A percentile compares a stretch with the other conserved stretches of the same genome.
These are phyloP conservation scores for Clepsis dumicolana DNA, from an alignment of 2,888 invertebrate species.

Conservation along the genomic window DNA sequence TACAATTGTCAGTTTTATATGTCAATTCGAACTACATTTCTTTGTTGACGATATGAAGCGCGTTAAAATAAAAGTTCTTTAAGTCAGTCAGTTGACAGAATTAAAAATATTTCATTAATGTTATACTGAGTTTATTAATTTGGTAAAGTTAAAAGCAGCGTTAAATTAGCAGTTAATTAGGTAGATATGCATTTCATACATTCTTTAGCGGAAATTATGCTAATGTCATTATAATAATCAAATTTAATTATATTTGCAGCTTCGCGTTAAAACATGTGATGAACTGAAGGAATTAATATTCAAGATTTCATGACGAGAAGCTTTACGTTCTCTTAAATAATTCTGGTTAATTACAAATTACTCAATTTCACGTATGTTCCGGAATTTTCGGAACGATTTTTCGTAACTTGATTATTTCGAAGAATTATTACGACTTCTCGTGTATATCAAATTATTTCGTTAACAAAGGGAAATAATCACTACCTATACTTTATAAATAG, in stretches of 20 bases:
- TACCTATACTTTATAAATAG: too few relatives aligned
- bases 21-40: too few relatives aligned
- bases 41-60: too few relatives aligned
- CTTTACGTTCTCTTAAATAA: constrained; percentile 33
- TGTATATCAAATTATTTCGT: constrained; percentile 7
- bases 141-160: too few relatives aligned
- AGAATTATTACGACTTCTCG: constrained; percentile 6
- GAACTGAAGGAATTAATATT: constrained; percentile 25
- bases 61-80: too few relatives aligned
- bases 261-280: background rate
- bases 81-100: too few relatives aligned
- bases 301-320: constrained; percentile 24
- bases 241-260: constrained; percentile 1
- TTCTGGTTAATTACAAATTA: constrained; percentile 30
- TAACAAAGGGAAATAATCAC: background rate
- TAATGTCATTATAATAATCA: constrained; percentile 2
- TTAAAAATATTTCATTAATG: too few relatives aligned
- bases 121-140: too few relatives aligned
- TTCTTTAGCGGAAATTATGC: background rate
- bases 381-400: constrained; percentile 23
- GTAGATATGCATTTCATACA: background rate
- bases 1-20: too few relatives aligned
- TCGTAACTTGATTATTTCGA: background rate
- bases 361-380: constrained; percentile 6
- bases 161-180: too few relatives aligned